Conservation (phyloP, 37 sponge, comb jelly and placozoan genomes). For the Oscarella lobularis region DNA sequence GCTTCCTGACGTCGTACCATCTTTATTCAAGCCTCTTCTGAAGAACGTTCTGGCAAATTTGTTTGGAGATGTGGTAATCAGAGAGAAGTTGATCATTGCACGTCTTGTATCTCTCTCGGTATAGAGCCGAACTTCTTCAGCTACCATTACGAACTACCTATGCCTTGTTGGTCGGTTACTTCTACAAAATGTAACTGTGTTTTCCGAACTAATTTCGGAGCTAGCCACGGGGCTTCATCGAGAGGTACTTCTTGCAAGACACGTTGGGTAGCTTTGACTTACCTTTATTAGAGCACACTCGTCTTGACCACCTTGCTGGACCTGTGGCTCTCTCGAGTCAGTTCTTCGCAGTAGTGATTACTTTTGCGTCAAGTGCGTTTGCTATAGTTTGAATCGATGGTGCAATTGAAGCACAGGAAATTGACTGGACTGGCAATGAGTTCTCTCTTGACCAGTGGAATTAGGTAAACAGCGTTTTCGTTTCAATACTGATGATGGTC, state of each 20-base stretch:
- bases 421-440: background rate
- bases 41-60: background rate
- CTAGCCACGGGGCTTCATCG: background rate
- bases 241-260: background rate
- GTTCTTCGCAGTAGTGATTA: background rate
- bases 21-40: background rate
- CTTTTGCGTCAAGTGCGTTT: background rate
- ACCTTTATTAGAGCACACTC: background rate
- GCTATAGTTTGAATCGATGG: constrained; percentile 3
- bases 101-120: too few species aligned
- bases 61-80: background rate
- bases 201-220: background rate
- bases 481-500: background rate
- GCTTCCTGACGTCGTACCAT: background rate
- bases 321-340: background rate
- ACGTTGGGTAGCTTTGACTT: background rate
- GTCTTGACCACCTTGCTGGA: background rate
- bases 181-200: background rate
- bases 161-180: background rate
- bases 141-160: background rate
- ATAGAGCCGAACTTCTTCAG: too few species aligned
- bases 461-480: background rate
- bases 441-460: background rate
- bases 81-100: too few species aligned
- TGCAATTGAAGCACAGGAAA: background rate